Conservation (phyloP, 2,113 vertebrate species). For the Capreolus pygargus region DNA sequence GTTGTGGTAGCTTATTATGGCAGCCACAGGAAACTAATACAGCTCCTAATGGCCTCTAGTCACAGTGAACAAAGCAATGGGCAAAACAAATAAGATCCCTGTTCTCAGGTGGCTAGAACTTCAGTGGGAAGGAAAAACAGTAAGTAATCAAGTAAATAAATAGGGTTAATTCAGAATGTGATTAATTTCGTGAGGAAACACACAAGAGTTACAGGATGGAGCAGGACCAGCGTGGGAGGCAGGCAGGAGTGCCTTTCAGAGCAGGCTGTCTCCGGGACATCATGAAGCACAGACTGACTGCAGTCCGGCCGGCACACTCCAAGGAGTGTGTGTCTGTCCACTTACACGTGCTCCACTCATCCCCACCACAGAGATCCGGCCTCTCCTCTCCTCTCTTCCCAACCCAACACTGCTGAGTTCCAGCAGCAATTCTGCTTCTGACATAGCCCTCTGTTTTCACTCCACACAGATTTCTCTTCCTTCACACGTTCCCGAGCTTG, state of each 20-base stretch:
- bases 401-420: background rate
- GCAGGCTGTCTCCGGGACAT: background rate
- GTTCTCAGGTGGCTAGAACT: background rate
- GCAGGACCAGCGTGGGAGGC: background rate
- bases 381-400: background rate
- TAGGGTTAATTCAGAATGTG: background rate
- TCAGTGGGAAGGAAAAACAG: background rate
- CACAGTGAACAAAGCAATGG: background rate
- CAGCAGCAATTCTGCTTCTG: background rate
- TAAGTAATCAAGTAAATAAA: background rate
- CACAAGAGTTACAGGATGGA: background rate
- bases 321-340: background rate
- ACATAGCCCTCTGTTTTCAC: background rate
- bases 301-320: background rate
- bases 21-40: background rate
- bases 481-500: background rate
- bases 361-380: background rate
- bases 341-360: background rate
- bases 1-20: background rate
- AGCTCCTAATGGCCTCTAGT: background rate
- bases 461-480: constrained; percentile 19
- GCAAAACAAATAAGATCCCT: background rate
- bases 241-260: no score
- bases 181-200: background rate
- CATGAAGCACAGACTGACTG: no score